These are phyloP conservation scores for Teleiodes luculella DNA, from an alignment of 2,888 invertebrate species.

Conservation along the genomic window DNA sequence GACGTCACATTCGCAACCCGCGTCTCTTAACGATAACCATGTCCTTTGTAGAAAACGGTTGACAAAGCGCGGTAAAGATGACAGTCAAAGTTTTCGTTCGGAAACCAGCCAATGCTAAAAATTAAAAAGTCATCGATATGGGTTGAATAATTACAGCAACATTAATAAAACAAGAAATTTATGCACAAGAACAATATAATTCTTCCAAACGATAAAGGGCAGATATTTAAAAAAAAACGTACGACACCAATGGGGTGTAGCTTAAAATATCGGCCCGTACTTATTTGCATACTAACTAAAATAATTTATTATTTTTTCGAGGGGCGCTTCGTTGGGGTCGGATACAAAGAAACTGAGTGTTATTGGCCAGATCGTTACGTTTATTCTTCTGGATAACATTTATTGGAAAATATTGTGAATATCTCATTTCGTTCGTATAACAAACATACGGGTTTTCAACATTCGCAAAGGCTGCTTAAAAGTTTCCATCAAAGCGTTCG, in stretches of 20 bases:
- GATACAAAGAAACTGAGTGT: conserved; percentile 67
- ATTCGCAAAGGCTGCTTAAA: conserved; percentile 71
- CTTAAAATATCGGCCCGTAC: conserved; percentile 72
- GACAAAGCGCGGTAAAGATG: background rate
- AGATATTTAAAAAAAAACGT: conserved; percentile 59
- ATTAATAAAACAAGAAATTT: conserved; percentile 11
- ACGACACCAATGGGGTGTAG: conserved; percentile 70
- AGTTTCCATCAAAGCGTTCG: conserved; percentile 73
- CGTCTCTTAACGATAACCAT: background rate
- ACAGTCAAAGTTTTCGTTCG: background rate
- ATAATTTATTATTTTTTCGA: conserved; percentile 79
- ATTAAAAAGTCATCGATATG: background rate
- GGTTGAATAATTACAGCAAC: background rate
- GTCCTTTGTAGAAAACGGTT: background rate
- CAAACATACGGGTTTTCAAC: conserved; percentile 66
- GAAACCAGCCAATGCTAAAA: background rate
- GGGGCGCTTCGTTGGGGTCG: conserved; percentile 68
- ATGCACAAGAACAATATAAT: conserved; percentile 25
- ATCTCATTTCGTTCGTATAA: background rate
- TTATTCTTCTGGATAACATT: conserved; percentile 48
- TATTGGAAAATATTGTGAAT: conserved; percentile 37
- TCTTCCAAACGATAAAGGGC: conserved; percentile 63
- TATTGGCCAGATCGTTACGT: conserved; percentile 69
- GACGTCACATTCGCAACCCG: conserved; percentile 10
- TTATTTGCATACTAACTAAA: conserved; percentile 80